Base-by-base conservation (phyloP, 2,113 vertebrate species). In the Labrus mixtus region DNA sequence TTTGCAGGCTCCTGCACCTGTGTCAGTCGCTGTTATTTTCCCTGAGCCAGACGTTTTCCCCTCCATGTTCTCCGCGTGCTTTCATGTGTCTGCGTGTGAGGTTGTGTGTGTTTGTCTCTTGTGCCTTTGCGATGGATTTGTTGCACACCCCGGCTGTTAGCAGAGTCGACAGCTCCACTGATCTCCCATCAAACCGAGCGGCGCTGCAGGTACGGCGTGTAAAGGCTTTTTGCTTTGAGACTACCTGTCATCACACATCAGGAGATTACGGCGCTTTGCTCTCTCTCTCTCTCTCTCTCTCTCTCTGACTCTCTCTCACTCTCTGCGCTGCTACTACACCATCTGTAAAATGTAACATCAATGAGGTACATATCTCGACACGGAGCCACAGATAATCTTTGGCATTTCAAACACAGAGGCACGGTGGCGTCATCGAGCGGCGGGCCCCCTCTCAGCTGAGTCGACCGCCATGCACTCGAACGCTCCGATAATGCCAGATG, bases 161-260 rank as follows among this genome's bases (percentile, higher is more conserved):
- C 79, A 1, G 83, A 87, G 87, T 78, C 82, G 90, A 92, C 90
- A 92, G 83, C 89, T 87, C 66, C 84, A 83, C 90, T 92, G 93
- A 93, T 93, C 90, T 89, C 88, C 89, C 87, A 71, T 93, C 89
- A 90, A 89, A 76, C 78, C 29, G 16, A 53, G 77, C 84, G 8
- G 78, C 68, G 84, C 90, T 81, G 87, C 93, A 94, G 92, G 93
- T 94, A 90, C 81, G 58, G 61, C 81, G 80, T 83, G 86, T 61
- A 73, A 79, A 77, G 83, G 86, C 80, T 88, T 86, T 87, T 86
- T 87, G 91, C 91, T 92, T 76, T 85, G 89, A 93, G 91, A 87
- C 87, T 88, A 93, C 91, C 92, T 93, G 93, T 93, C 91, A 93
- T 86, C 87, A 41, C 89, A 69, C 87, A 92, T 92, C 90, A 90